Evolutionary conservation across 2,113 vertebrate genomes (phyloP).

Genomic region (Ornithorhynchus anatinus): DNA sequence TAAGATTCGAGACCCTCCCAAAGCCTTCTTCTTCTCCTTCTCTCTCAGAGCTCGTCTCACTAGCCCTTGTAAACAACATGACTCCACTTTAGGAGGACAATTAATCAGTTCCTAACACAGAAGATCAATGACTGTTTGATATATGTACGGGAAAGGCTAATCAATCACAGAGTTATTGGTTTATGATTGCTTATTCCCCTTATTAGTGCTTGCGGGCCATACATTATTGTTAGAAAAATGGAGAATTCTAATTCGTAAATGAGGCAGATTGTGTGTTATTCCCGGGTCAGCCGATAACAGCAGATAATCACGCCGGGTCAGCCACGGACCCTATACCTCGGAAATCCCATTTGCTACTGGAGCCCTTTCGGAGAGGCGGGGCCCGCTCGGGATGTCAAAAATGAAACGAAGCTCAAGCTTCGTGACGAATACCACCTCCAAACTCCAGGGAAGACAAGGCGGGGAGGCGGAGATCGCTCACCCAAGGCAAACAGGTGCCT

Average conservation of each 20-base stretch:
- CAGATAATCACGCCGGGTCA: conserved; percentile 22
- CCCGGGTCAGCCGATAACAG: conserved; percentile 21
- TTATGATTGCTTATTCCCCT: conserved; percentile 74
- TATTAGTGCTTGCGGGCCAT: conserved; percentile 58
- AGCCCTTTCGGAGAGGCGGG: not conserved
- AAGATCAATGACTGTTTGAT: conserved; percentile 70
- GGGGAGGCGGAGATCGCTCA: not conserved
- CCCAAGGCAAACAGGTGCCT: not conserved
- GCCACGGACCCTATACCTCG: conserved; percentile 25
- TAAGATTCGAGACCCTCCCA: too few relatives aligned
- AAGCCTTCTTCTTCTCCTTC: conserved; percentile 3
- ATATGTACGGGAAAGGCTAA: conserved; percentile 62
- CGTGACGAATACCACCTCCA: not conserved
- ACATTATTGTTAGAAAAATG: conserved; percentile 60
- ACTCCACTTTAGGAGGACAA: conserved; percentile 28
- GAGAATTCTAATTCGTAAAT: conserved; percentile 47
- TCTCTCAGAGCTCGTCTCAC: not conserved
- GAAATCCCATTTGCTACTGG: not conserved
- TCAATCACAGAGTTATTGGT: conserved; percentile 70
- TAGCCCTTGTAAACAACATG: conserved; percentile 47
- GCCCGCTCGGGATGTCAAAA: not conserved
- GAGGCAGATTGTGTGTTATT: conserved; percentile 11
- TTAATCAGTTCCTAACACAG: conserved; percentile 55
- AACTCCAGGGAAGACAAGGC: not conserved
- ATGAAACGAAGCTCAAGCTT: not conserved